phyloP scores from a whole-genome alignment of 2,113 vertebrate species.

The Paradisaea rubra region DNA sequence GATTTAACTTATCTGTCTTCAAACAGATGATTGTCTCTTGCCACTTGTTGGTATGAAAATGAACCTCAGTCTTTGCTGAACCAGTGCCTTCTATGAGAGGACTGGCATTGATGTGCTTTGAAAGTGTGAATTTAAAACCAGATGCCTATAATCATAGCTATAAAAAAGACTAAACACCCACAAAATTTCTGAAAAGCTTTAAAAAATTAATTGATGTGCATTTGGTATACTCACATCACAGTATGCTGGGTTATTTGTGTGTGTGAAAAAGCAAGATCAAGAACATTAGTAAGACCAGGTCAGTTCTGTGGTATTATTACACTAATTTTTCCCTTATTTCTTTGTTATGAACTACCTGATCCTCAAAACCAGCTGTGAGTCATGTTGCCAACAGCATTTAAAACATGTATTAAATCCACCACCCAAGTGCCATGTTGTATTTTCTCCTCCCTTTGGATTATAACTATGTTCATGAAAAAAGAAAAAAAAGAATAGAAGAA shows the following conservation, averaged over 20 bases:
- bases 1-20: not conserved
- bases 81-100: not conserved
- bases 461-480: not conserved
- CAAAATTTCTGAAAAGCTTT: not conserved
- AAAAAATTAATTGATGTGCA: not conserved
- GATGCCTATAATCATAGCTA: not conserved
- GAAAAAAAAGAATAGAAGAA: not conserved
- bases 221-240: not conserved
- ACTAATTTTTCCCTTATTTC: not conserved
- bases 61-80: not conserved
- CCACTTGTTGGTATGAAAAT: not conserved
- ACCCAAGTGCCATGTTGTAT: not conserved
- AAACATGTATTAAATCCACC: not conserved
- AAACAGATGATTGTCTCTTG: not conserved
- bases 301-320: not conserved
- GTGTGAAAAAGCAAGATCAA: not conserved
- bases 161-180: not conserved
- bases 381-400: not conserved
- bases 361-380: fast-evolving
- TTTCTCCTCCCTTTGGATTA: not conserved
- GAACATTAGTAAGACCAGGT: not conserved
- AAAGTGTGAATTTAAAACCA: not conserved
- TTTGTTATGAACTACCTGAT: not conserved
- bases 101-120: not conserved
- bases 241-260: not conserved